Percentiles rank a stretch among this genome's conserved stretches.
Evolutionary conservation across 2,888 invertebrate species (phyloP).

Genomic region (Ommatoiulus sabulosus): DNA sequence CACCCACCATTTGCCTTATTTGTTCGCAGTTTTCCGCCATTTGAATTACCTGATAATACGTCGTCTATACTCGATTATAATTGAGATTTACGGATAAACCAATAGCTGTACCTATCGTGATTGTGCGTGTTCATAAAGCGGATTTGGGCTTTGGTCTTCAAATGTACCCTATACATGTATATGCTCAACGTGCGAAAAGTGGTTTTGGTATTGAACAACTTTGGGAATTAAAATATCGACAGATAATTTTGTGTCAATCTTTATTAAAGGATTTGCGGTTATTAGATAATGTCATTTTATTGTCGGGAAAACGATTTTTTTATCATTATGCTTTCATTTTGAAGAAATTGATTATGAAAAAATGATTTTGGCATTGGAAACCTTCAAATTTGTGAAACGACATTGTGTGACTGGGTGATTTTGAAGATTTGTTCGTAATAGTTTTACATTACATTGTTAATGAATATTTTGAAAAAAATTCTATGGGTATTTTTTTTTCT

Average conservation of each 20-base stretch:
- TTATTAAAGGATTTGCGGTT: not conserved
- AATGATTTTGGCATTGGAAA: too few species aligned
- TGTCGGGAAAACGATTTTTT: not conserved
- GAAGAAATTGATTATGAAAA: too few species aligned
- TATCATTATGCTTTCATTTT: too few species aligned
- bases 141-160: too few species aligned
- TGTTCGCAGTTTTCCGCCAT: not conserved
- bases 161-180: too few species aligned
- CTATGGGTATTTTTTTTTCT: too few species aligned
- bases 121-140: not conserved
- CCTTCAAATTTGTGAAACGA: too few species aligned
- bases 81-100: not conserved
- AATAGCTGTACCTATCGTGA: not conserved
- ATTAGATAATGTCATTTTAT: not conserved
- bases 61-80: not conserved
- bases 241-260: not conserved
- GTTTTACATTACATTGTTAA: too few species aligned
- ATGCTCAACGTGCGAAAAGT: not conserved
- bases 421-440: too few species aligned
- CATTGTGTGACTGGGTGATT: too few species aligned
- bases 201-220: not conserved
- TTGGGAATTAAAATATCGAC: not conserved
- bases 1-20: conserved; percentile 18
- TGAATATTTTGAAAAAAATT: too few species aligned
- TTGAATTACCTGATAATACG: conserved; percentile 1